Evolutionary conservation across 2,113 vertebrate genomes (phyloP), one percentile per base, ranked within the genome.

Genomic region (Protomyctophum bolini): DNA sequence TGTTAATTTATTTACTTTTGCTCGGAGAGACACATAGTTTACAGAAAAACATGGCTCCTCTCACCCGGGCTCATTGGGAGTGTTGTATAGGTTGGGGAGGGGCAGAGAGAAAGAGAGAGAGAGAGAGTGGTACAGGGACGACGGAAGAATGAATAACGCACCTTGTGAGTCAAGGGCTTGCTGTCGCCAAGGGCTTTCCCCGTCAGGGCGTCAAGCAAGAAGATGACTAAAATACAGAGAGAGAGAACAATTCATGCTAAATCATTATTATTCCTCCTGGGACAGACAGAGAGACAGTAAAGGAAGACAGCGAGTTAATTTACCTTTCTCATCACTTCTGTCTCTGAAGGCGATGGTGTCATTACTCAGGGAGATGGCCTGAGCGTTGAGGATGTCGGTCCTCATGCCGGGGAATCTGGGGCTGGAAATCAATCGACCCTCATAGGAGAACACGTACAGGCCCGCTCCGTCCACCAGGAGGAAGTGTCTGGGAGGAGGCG

Each of bases 401-500:
- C 97, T 96, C 94, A 98, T 93, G 65, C 96, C 95, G 7, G 94
- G 93, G 70, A 96, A 95, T 88, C 95, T 98, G 7, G 97, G 97
- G 76, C 95, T 93, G 14, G 95, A 98, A 86, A 97, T 93, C 48
- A 97, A 89, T 70, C 96, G 94, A 3, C 97, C 97, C 72, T 99
- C 97, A 66, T 99, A 98, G 7, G 97, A 98, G 89, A 96, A 97
- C 72, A 94, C 90, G 83, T 96, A 97, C 77, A 99, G 87, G 5
- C 95, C 96, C 64, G 94, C 94, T 84, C 97, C 96, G 74, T 99
- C 96, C 65, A 96, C 94, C 4, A 99, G 92, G 76, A 99, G 94
- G 90, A 98, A 97, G 91, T 96, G 93, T 74, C 97, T 99, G 82
- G 41, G 72, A 58, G 57, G 58, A 72, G 55, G 45, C 57, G 28